Conservation (phyloP, 2,797 vertebrate species). For the Notamacropus eugenii region DNA sequence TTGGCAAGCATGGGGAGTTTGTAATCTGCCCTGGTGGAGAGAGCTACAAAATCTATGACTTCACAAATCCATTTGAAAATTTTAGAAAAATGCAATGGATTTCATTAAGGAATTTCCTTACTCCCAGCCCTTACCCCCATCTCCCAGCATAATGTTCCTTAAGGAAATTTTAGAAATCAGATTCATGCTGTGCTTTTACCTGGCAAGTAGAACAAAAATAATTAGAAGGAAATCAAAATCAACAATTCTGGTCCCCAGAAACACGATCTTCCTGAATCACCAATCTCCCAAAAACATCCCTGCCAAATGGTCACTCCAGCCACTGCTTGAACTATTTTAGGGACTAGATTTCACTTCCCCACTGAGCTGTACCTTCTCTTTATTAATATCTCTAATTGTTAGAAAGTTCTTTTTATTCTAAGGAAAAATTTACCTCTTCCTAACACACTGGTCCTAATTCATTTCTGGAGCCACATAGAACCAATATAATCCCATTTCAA, state of each 20-base stretch:
- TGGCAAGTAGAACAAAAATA: not conserved
- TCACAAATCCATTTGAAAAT: not conserved
- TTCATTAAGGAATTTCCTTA: conserved; percentile 30
- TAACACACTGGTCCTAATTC: not conserved
- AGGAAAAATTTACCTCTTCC: not conserved
- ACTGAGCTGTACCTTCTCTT: not conserved
- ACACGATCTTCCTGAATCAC: not conserved
- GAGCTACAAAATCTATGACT: not conserved
- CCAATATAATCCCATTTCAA: not conserved
- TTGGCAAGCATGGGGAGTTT: not conserved
- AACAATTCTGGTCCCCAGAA: not conserved
- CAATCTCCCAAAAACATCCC: not conserved
- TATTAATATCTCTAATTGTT: not conserved
- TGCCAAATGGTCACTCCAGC: not conserved
- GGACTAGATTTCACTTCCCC: not conserved
- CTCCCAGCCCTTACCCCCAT: not conserved
- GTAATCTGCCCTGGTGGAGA: not conserved
- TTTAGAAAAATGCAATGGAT: conserved; percentile 37
- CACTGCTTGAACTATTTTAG: not conserved
- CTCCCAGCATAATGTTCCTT: conserved; percentile 35
- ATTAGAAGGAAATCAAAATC: not conserved
- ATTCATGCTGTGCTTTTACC: conserved; percentile 2
- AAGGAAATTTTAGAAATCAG: conserved; percentile 24
- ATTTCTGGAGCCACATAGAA: not conserved
- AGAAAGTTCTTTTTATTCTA: not conserved